Evolutionary conservation across 2,888 invertebrate species (phyloP).

Genomic region (Latrodectus hesperus): DNA sequence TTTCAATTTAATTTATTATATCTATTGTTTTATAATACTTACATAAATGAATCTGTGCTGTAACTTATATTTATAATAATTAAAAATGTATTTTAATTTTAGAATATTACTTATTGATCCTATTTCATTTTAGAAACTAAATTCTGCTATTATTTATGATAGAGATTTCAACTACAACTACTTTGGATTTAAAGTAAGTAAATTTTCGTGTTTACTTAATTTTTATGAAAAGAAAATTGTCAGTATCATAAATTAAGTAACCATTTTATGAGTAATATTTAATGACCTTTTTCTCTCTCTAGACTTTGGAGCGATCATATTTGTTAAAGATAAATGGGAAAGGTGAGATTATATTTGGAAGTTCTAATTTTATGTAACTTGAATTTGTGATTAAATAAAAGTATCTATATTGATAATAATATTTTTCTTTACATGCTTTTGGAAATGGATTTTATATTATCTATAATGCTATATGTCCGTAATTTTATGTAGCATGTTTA

Average conservation of each 20-base stretch:
- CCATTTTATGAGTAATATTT: neutral
- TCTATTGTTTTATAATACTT: too few species aligned
- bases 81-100: too few species aligned
- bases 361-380: neutral
- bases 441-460: neutral
- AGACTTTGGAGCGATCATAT: conserved; percentile 95
- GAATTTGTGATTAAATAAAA: neutral
- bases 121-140: conserved; percentile 79
- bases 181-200: conserved; percentile 91
- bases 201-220: too few species aligned
- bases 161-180: conserved; percentile 97
- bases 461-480: neutral
- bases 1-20: too few species aligned
- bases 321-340: conserved; percentile 91
- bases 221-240: too few species aligned
- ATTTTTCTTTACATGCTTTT: neutral
- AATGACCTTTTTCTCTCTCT: conserved; percentile 67
- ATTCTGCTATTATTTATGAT: conserved; percentile 97
- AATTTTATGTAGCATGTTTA: too few species aligned
- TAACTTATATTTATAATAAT: too few species aligned
- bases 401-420: neutral
- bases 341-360: conserved; percentile 73
- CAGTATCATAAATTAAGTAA: neutral
- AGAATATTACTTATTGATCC: too few species aligned
- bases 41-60: too few species aligned